Conservation (phyloP, 2,888 invertebrate genomes). For the Xestia ashworthii region DNA sequence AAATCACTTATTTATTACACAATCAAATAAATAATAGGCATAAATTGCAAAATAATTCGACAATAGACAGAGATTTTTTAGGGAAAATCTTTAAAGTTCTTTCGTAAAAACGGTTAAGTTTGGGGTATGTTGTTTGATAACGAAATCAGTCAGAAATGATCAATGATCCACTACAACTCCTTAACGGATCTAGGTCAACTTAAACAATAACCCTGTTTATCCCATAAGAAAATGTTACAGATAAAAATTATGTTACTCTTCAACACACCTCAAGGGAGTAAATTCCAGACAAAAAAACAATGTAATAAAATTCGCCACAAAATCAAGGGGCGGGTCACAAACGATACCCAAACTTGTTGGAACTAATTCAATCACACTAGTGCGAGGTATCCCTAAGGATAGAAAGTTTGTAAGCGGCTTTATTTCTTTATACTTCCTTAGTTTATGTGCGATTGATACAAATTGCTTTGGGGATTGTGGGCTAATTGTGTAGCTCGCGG, state of each 20-base stretch:
- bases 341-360: slow-evolving; percentile 61
- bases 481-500: slow-evolving; percentile 54
- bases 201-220: too few species aligned
- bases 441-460: slow-evolving; percentile 73
- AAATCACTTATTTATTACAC: too few species aligned
- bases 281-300: slow-evolving; percentile 54
- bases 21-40: too few species aligned
- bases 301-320: slow-evolving; percentile 58
- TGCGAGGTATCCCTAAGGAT: slow-evolving; percentile 73
- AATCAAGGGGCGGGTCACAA: slow-evolving; percentile 58
- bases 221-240: slow-evolving; percentile 18
- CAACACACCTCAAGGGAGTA: slow-evolving; percentile 38
- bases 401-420: slow-evolving; percentile 73
- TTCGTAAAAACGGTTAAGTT: too few species aligned
- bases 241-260: slow-evolving; percentile 3
- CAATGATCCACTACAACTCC: too few species aligned
- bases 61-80: too few species aligned
- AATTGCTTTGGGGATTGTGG: slow-evolving; percentile 72
- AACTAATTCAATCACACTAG: slow-evolving; percentile 78
- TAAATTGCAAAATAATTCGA: too few species aligned
- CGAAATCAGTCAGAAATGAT: too few species aligned
- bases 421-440: slow-evolving; percentile 69
- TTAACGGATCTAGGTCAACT: too few species aligned
- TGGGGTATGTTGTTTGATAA: too few species aligned
- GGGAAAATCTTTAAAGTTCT: too few species aligned